Evolutionary conservation across 1,140 invertebrate species (phyloP).

Genomic region (Hyposmocoma kahamanoa): DNA sequence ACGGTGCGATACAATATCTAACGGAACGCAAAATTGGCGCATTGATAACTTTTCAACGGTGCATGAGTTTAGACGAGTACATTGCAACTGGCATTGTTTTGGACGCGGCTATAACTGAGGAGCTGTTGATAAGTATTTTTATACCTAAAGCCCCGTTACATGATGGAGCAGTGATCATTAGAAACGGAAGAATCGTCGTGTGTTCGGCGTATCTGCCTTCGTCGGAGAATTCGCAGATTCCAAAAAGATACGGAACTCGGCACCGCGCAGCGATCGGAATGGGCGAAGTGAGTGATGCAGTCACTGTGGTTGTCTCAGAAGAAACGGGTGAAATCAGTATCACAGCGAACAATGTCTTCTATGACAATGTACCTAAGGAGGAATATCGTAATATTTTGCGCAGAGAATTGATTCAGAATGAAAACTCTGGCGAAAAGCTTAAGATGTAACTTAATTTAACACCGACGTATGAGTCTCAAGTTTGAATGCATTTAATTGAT

Average conservation of each 20-base stretch:
- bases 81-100: not conserved
- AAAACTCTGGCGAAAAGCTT: too few species aligned
- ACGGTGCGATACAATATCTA: slow-evolving; percentile 1
- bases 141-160: slow-evolving; percentile 4
- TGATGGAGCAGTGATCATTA: slow-evolving; percentile 7
- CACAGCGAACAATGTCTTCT: not conserved
- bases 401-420: not conserved
- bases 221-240: not conserved
- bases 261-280: slow-evolving; percentile 7
- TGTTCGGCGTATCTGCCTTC: slow-evolving; percentile 1
- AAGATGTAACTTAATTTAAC: too few species aligned
- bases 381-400: not conserved
- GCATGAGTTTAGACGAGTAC: not conserved
- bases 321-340: slow-evolving; percentile 3
- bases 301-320: slow-evolving; percentile 7
- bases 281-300: slow-evolving; percentile 6
- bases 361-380: not conserved
- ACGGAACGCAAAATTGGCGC: slow-evolving; percentile 5
- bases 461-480: too few species aligned
- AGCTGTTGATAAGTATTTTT: slow-evolving; percentile 9
- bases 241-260: slow-evolving; percentile 2
- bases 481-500: too few species aligned
- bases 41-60: slow-evolving; percentile 4
- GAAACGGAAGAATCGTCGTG: not conserved
- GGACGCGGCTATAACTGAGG: slow-evolving; percentile 3